Percentiles rank a stretch among this genome's conserved stretches.
These are phyloP conservation scores for Cyprinodon variegatus DNA, from an alignment of 2,113 vertebrate species.

Conservation along the genomic window DNA sequence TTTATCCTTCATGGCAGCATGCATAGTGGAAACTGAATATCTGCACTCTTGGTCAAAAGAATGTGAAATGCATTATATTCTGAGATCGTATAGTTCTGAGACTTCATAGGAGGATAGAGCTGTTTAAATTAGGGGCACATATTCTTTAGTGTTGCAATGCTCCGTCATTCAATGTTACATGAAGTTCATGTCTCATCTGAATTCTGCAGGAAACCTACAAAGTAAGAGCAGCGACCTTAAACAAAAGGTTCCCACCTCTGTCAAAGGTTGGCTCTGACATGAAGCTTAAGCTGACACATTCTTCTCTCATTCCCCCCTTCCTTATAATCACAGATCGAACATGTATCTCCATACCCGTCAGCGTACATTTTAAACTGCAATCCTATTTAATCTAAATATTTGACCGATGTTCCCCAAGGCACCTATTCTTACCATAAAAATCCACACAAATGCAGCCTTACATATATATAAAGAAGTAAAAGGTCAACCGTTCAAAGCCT, in stretches of 20 bases:
- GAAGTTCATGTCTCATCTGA: neutral
- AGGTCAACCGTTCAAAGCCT: constrained; percentile 63
- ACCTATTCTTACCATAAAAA: constrained; percentile 11
- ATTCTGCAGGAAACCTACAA: constrained; percentile 48
- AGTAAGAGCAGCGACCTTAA: constrained; percentile 40
- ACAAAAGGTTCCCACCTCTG: constrained; percentile 54
- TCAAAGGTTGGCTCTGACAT: constrained; percentile 71
- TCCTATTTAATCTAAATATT: constrained; percentile 12
- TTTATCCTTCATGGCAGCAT: constrained; percentile 33
- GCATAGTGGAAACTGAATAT: constrained; percentile 3
- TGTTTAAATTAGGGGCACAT: constrained; percentile 6
- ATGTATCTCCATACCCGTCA: constrained; percentile 55
- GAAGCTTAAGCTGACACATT: constrained; percentile 42
- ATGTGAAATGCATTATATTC: constrained; percentile 13
- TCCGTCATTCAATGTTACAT: constrained; percentile 7
- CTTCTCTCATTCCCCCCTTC: constrained; percentile 34
- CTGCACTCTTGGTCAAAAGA: neutral
- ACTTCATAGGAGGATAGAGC: neutral
- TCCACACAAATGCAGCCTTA: constrained; percentile 5
- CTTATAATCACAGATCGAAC: constrained; percentile 69
- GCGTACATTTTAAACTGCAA: constrained; percentile 38
- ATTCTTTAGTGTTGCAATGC: constrained; percentile 11
- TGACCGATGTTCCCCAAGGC: neutral
- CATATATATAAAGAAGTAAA: constrained; percentile 59
- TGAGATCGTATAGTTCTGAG: constrained; percentile 30